phyloP scores from a whole-genome alignment of 2,797 vertebrate genomes.

The Schizopygopsis pylzovi region DNA sequence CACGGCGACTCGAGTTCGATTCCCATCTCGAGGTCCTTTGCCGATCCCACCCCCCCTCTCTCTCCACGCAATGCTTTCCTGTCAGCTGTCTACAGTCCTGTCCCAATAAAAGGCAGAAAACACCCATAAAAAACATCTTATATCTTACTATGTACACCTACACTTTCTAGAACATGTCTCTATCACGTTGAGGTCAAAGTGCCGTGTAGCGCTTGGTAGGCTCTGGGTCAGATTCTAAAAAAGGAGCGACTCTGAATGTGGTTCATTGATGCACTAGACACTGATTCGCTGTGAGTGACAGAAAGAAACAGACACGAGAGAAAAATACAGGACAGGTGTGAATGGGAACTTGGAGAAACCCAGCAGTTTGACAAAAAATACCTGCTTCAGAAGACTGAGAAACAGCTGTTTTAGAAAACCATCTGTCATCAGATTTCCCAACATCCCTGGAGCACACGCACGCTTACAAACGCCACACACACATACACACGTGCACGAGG shows the following conservation, averaged over 20 bases:
- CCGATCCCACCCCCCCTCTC: too few species aligned
- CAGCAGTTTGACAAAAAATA: conserved; percentile 30
- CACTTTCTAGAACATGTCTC: not conserved
- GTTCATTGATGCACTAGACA: not conserved
- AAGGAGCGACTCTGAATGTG: not conserved
- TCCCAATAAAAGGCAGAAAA: too few species aligned
- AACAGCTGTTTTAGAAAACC: conserved; percentile 24
- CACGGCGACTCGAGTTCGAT: too few species aligned
- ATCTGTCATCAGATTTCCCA: conserved; percentile 39
- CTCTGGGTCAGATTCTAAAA: conserved; percentile 27
- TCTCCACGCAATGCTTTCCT: too few species aligned
- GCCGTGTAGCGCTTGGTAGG: not conserved
- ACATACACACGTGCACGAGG: not conserved
- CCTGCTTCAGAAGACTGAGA: conserved; percentile 6
- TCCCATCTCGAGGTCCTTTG: too few species aligned
- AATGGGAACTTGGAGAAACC: conserved; percentile 24
- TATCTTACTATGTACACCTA: not conserved
- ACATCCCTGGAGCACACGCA: conserved; percentile 17
- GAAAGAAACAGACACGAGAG: not conserved
- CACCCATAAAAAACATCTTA: too few species aligned
- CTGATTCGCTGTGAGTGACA: not conserved
- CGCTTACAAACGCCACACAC: not conserved
- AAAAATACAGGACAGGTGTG: conserved; percentile 19
- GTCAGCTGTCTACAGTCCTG: too few species aligned
- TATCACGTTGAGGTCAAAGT: not conserved